Evolutionary conservation across 2,888 invertebrate genomes (phyloP), one percentile per base, ranked within the genome.

Genomic region (Ochropleura plecta): DNA sequence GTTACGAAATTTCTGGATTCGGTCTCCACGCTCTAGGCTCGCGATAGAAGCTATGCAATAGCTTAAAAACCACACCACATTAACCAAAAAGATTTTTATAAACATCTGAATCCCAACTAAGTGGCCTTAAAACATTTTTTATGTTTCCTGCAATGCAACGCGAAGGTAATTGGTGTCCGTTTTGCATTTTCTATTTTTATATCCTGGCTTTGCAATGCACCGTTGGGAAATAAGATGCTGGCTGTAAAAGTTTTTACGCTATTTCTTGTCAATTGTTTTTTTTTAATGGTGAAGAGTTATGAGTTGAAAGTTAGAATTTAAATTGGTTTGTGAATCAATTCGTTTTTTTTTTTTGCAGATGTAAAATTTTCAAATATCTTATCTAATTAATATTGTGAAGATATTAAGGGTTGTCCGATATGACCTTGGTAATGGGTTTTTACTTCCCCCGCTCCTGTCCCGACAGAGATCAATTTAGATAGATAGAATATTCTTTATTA

Each of bases 221-320:
- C 81, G 46, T 62, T 1, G 84, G 84, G 81, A 84, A 83, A 83
- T 84, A 77, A 70, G 66, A 8, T 44, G 65, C 16, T 42, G 59
- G 59, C 12, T 14, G 30, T 80, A 66, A 71, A 82, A 73, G 49
- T 69, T 76, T 62, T 80, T 66, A 68, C 63, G 10, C 14, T 42
- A 60, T 69, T 62, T 80, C 60, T 65, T 69, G 63, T 72, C 70
- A 73, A 76, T 70, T 84, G 67, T 67, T 68, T 49, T 9, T 59
- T 7, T 59, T 40, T 46, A 30, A 55, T 64, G 49, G 5, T 30
- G 16, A 57, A 51, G 53, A 57, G 49, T 66, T 78, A 66, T 78
- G 53, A 30, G 12, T 66, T 40, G 20, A 16, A n/a, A 9, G n/a
- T 44, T 40, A 18, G n/a, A 14, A 51, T 73, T 59, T 74, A 16